These are phyloP conservation scores for Cliona cf. orientalis DNA, from an alignment of 37 sponge, comb jelly and placozoan genomes.

Conservation along the genomic window DNA sequence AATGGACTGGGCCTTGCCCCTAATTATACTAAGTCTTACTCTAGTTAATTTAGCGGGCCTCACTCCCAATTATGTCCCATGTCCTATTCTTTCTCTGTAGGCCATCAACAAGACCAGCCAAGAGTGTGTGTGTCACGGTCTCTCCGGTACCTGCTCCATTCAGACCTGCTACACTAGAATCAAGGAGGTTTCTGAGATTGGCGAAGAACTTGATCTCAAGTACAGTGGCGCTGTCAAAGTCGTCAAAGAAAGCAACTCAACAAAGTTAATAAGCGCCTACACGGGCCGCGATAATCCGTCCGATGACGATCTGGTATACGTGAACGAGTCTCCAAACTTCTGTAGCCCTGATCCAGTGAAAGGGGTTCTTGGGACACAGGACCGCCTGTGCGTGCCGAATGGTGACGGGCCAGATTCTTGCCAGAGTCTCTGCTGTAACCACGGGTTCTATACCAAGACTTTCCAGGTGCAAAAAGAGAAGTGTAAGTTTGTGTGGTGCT, in stretches of 20 bases:
- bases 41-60: too few relatives aligned
- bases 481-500: constrained; percentile 70
- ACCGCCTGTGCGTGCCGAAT: constrained; percentile 15
- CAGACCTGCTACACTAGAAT: constrained; percentile 61
- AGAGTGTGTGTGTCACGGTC: constrained; percentile 61
- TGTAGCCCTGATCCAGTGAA: neutral
- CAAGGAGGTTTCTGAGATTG: constrained; percentile 26
- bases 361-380: constrained; percentile 33
- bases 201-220: neutral
- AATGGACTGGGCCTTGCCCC: neutral
- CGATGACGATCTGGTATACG: constrained; percentile 14
- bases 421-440: constrained; percentile 31
- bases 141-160: constrained; percentile 67
- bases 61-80: too few relatives aligned
- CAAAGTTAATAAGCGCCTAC: too few relatives aligned
- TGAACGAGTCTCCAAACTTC: constrained; percentile 43
- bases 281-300: neutral
- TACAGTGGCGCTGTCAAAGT: constrained; percentile 47
- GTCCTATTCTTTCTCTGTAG: constrained; percentile 15
- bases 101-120: neutral
- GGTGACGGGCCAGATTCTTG: constrained; percentile 13
- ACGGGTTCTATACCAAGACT: neutral
- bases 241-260: neutral
- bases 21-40: neutral
- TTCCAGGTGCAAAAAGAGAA: neutral